phyloP scores from a whole-genome alignment of 2,113 vertebrate species.

The Ceuthmochares aereus region DNA sequence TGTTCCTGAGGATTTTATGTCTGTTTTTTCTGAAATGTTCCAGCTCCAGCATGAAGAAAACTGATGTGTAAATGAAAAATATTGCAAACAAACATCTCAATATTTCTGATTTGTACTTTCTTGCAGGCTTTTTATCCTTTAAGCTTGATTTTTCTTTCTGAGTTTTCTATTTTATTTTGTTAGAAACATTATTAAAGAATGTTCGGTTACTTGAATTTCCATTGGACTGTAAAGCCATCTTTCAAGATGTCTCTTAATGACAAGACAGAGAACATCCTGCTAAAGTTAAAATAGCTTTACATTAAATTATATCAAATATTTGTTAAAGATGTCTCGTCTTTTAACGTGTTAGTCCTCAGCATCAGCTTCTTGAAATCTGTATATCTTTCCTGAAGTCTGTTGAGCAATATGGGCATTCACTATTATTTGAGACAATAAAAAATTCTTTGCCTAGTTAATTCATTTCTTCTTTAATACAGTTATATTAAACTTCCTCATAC shows the following conservation, averaged over 20 bases:
- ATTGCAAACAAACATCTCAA: background rate
- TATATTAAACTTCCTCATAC: background rate
- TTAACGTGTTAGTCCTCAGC: background rate
- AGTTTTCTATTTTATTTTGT: background rate
- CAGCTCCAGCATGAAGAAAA: background rate
- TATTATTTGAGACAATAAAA: background rate
- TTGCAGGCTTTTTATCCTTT: background rate
- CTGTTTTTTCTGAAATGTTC: background rate
- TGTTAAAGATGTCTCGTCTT: background rate
- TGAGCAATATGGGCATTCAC: background rate
- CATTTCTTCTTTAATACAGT: background rate
- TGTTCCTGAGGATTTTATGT: background rate
- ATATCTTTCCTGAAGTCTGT: background rate
- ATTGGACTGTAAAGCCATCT: background rate
- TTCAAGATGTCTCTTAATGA: background rate
- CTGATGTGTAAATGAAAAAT: conserved; percentile 5
- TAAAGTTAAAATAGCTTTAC: background rate
- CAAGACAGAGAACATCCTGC: background rate
- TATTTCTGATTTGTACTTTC: conserved; percentile 23
- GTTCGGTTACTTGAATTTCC: background rate
- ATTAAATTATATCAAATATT: background rate
- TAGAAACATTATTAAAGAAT: background rate
- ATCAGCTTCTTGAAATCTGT: background rate
- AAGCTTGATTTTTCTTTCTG: background rate
- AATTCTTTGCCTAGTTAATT: background rate